Evolutionary conservation across 2,888 invertebrate species (phyloP), one percentile per base, ranked within the genome.

Genomic region (Ditylenchus weischeri): DNA sequence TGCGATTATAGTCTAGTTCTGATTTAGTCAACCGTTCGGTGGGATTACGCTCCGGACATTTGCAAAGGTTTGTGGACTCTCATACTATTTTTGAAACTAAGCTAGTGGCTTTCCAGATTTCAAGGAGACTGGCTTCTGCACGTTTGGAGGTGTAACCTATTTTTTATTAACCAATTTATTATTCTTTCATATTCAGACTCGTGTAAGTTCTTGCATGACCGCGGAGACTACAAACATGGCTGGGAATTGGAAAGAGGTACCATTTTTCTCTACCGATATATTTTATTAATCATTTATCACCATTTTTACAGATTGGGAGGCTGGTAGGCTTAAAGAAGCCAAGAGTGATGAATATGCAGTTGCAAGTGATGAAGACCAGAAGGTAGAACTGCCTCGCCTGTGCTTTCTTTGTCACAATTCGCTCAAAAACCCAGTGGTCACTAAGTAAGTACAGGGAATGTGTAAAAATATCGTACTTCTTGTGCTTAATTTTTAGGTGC

Each of bases 1-100:
- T 29, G 2, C 29, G 5, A 5, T 5, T 29, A 29, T 29, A 5
- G 5, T 29, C 5, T 5, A 5, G 29, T 29, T 29, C 5, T 29
- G 29, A 29, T 29, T 29, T 29, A 29, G 29, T 76, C 95, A 0
- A 96, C 96, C 0, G 95, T 98, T 72, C 86, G 96, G 82, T 98
- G 98, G 96, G 98, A 98, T 84, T 98, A 96, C 84, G 95, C 96
- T 81, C 98, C 98, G 0, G 96, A 99, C 83, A 93, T 98, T 68
- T 98, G 98, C 84, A 98, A 98, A 84, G 98, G 98, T 29, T 29
- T 29, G 5, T 29, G 29, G 29, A 29, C 29, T 4, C 29, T 29
- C 29, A 29, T 29, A 29, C 29, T 5, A 2, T 2, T 29, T 29
- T 29, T 29, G 2, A 29, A 29, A 29, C 5, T 29, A 29, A 29